A percentile compares a stretch with the other conserved stretches of the same genome.
phyloP scores from a whole-genome alignment of 2,888 invertebrate species.

The Pseudococcus jackbeardsleyi region DNA sequence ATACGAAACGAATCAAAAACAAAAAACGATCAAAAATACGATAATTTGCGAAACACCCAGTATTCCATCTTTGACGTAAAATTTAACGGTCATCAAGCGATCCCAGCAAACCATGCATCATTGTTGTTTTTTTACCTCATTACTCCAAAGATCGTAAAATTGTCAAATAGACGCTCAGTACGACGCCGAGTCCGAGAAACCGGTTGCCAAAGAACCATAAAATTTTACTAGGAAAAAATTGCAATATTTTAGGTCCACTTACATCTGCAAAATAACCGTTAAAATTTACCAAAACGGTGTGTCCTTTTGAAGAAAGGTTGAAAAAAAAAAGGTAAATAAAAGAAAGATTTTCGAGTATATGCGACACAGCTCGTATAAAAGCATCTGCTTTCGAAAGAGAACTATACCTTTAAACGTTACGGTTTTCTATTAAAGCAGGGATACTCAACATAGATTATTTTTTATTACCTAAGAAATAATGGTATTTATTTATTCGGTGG shows the following conservation, averaged over 20 bases:
- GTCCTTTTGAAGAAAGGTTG: background rate
- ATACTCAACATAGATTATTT: slow-evolving; percentile 21
- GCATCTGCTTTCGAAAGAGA: slow-evolving; percentile 55
- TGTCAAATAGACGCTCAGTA: background rate
- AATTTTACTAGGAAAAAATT: background rate
- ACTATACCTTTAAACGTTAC: background rate
- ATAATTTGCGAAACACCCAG: background rate
- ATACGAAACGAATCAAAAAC: no score
- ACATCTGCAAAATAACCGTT: slow-evolving; percentile 27
- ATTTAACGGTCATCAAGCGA: background rate
- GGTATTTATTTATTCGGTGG: background rate
- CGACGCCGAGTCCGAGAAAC: background rate
- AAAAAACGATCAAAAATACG: no score
- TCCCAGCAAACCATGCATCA: background rate
- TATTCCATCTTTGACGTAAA: background rate
- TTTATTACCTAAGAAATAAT: background rate
- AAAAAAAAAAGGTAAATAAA: slow-evolving; percentile 40
- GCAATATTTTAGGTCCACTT: background rate
- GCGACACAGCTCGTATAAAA: slow-evolving; percentile 41
- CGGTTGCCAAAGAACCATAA: background rate
- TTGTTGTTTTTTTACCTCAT: background rate
- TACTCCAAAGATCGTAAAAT: background rate
- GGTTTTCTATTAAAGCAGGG: slow-evolving; percentile 3
- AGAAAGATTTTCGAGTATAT: slow-evolving; percentile 44
- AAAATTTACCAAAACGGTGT: slow-evolving; percentile 21